Evolutionary conservation across 2,888 invertebrate genomes (phyloP), one percentile per base, ranked within the genome.

Genomic region (Tyria jacobaeae): DNA sequence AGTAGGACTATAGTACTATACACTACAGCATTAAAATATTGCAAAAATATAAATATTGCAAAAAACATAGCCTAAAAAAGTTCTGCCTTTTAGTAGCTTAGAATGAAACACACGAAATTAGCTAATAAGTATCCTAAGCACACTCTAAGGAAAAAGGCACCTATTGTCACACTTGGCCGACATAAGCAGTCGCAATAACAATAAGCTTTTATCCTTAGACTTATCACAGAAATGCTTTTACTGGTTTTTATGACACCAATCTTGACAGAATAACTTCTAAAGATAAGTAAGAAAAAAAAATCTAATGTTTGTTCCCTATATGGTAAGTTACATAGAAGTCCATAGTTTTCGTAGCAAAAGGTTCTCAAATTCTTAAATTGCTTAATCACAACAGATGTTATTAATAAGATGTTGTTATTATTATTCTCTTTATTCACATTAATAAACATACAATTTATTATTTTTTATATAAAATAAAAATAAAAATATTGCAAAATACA

Each of bases 191-290:
- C 34, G 48, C 31, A 41, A 60, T 60, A 60, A 54, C 54, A 60
- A 54, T 60, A 54, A 49, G 41, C 31, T 41, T 49, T 60, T 48
- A 55, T 60, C 25, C 53, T 54, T 41, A 54, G 39, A 54, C 31
- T 52, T 41, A 58, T 58, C 51, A 44, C 52, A 34, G 27, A 39
- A 58, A 41, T 54, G 60, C 60, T 50, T 60, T 60, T 54, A 41
- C 48, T 56, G 49, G 39, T n/a, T 21, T 53, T 60, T 39, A 41
- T 37, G 47, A 17, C 10, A 39, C 17, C 48, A 49, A 54, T 31
- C 39, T 39, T 25, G 37, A 39, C 39, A 15, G 25, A 53, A 59
- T 35, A 35, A 17, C 44, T 25, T 37, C 44, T 17, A 39, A 35
- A 48, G 35, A 53, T 59, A 59, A 48, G 44, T 49, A 37, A 48